These are phyloP conservation scores for Centroberyx gerrardi DNA, from an alignment of 2,797 vertebrate species.

Conservation along the genomic window DNA sequence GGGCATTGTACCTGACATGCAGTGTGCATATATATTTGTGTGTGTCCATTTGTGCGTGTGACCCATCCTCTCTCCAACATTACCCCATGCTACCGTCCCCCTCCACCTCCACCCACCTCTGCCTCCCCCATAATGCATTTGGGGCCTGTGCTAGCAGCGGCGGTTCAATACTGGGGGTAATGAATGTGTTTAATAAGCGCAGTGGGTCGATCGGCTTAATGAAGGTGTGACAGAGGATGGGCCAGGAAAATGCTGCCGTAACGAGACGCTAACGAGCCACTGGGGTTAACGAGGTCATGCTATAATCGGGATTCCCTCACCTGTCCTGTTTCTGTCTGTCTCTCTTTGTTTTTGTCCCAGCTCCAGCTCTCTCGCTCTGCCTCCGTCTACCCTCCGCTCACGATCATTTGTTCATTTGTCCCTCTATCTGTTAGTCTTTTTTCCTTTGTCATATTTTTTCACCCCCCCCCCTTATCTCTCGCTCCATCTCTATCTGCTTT, in stretches of 20 bases:
- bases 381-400: constrained; percentile 1
- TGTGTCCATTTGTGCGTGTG: constrained; percentile 30
- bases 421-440: constrained; percentile 31
- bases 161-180: constrained; percentile 84
- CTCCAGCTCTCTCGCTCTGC: background rate
- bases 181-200: constrained; percentile 88
- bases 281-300: constrained; percentile 77
- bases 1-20: constrained; percentile 5
- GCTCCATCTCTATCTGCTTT: constrained; percentile 13
- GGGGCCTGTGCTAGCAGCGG: constrained; percentile 56
- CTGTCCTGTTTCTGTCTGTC: constrained; percentile 50
- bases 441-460: constrained; percentile 31
- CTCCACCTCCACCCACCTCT: constrained; percentile 38
- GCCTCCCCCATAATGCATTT: constrained; percentile 63
- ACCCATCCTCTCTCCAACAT: constrained; percentile 15
- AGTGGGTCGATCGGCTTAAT: constrained; percentile 85
- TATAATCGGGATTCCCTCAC: constrained; percentile 69
- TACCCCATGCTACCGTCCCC: constrained; percentile 2
- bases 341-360: background rate
- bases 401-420: constrained; percentile 9
- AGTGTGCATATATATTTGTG: background rate
- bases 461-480: background rate
- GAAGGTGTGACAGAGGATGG: constrained; percentile 85
- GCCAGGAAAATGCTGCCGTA: constrained; percentile 68
- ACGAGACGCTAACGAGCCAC: constrained; percentile 78